Conservation (phyloP, 1,140 invertebrate species). For the Thalassaphorura encarpata region DNA sequence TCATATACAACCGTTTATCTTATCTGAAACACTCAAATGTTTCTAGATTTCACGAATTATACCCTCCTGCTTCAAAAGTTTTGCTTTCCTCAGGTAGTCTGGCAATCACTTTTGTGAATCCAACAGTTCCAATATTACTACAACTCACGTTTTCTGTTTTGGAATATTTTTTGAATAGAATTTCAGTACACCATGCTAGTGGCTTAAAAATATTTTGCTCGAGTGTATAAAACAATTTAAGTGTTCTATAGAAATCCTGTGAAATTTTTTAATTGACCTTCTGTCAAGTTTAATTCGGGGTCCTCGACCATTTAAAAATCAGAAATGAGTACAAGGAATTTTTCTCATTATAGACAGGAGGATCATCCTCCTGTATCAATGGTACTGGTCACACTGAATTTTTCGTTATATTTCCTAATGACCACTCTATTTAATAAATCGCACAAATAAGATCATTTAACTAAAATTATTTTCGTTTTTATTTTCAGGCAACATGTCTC, state of each 20-base stretch:
- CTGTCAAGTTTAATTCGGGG: neutral
- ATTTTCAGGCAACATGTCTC: conserved; percentile 63
- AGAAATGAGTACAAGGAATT: neutral
- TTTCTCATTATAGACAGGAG: conserved; percentile 6
- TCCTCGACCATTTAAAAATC: no score
- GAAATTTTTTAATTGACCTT: neutral
- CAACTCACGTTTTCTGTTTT: no score
- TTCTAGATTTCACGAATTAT: no score
- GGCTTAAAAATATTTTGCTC: neutral
- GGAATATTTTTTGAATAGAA: no score
- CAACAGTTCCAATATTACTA: no score
- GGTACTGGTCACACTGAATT: conserved; percentile 11
- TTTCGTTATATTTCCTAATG: neutral
- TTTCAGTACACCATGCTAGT: neutral
- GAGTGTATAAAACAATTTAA: neutral
- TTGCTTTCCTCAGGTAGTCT: no score
- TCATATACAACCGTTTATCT: no score
- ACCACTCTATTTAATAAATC: neutral
- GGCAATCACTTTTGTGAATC: no score
- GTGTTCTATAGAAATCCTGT: neutral
- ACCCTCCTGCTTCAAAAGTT: no score
- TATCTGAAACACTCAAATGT: no score
- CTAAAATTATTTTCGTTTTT: conserved; percentile 27
- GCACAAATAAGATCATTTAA: neutral
- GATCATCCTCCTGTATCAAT: conserved; percentile 21